These are phyloP conservation scores for Oxyruncus cristatus DNA, from an alignment of 2,113 vertebrate genomes.

Conservation along the genomic window DNA sequence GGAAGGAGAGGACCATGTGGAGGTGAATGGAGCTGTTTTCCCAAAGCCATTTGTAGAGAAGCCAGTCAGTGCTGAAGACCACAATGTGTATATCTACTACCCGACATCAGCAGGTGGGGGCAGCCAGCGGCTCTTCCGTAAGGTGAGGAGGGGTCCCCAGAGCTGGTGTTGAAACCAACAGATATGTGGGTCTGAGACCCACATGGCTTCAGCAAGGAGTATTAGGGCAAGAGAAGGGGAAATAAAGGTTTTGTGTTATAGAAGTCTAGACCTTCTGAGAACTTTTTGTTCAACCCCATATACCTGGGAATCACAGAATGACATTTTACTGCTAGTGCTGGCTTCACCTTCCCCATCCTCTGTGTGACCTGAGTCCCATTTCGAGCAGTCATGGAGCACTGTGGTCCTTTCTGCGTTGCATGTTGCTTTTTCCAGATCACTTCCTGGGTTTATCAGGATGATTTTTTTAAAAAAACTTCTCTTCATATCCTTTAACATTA, in stretches of 20 bases:
- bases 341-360: background rate
- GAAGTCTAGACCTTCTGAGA: background rate
- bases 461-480: background rate
- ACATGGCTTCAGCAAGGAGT: background rate
- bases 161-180: background rate
- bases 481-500: background rate
- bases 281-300: background rate
- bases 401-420: background rate
- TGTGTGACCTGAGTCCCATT: background rate
- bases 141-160: conserved; percentile 76
- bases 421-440: background rate
- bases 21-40: conserved; percentile 95
- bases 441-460: background rate
- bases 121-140: conserved; percentile 96
- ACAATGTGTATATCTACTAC: conserved; percentile 99
- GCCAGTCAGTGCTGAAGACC: conserved; percentile 96
- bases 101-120: conserved; percentile 95
- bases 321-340: background rate
- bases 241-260: background rate
- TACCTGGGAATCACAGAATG: background rate
- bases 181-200: background rate
- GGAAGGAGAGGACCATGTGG: conserved; percentile 96
- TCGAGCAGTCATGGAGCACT: background rate
- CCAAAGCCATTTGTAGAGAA: conserved; percentile 99
- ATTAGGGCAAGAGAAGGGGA: background rate